phyloP scores from a whole-genome alignment of 2,113 vertebrate genomes.

The Calypte anna region DNA sequence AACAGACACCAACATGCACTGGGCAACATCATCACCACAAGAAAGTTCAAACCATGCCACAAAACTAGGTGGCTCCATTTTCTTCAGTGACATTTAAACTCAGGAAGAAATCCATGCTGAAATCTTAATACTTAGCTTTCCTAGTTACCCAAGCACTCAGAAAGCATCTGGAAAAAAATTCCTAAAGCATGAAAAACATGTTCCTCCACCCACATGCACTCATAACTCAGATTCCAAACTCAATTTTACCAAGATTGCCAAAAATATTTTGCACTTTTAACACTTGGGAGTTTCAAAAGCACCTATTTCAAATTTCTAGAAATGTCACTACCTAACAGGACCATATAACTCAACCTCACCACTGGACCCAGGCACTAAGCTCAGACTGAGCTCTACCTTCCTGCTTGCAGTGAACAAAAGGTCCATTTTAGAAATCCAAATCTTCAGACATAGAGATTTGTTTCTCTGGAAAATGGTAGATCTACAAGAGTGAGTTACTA shows the following conservation, averaged over 20 bases:
- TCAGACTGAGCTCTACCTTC: not conserved
- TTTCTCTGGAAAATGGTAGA: not conserved
- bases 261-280: slow-evolving; percentile 55
- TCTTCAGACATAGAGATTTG: not conserved
- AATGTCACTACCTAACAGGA: not conserved
- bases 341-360: not conserved
- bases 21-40: not conserved
- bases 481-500: not conserved
- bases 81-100: not conserved
- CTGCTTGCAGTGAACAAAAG: not conserved
- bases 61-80: not conserved
- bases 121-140: slow-evolving; percentile 15
- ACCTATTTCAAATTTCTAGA: not conserved
- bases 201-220: slow-evolving; percentile 70
- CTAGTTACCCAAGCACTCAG: slow-evolving; percentile 6
- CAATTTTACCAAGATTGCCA: slow-evolving; percentile 47
- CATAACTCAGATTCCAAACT: slow-evolving; percentile 69
- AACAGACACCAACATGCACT: not conserved
- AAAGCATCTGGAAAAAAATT: slow-evolving; percentile 73
- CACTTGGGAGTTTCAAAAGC: slow-evolving; percentile 10
- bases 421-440: not conserved
- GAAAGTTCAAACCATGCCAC: not conserved
- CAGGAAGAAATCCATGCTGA: not conserved
- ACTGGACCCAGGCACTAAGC: not conserved
- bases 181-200: slow-evolving; percentile 67